Evolutionary conservation across 2,797 vertebrate species (phyloP).

Genomic region (Danio kyathit): DNA sequence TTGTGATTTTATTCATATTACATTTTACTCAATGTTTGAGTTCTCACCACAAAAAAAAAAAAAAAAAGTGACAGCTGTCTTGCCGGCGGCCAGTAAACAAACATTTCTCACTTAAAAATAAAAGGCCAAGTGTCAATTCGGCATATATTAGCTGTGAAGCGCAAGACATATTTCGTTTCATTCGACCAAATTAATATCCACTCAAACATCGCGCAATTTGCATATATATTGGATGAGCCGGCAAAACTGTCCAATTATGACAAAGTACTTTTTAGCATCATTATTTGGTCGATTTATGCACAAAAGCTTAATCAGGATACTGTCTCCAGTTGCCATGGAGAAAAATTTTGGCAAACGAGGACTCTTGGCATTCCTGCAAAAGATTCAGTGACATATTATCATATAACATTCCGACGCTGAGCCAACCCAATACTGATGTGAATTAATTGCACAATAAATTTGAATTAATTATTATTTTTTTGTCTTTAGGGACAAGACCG

Average conservation of each 20-base stretch:
- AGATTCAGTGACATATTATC: constrained; percentile 49
- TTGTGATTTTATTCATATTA: not conserved
- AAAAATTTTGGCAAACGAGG: constrained; percentile 33
- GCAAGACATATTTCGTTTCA: constrained; percentile 36
- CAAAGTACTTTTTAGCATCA: constrained; percentile 35
- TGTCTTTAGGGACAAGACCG: constrained; percentile 50
- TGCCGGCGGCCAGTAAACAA: not conserved
- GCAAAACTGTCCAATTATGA: constrained; percentile 44
- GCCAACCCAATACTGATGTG: constrained; percentile 23
- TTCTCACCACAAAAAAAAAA: no score
- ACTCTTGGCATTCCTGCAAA: constrained; percentile 33
- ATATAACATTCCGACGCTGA: constrained; percentile 30
- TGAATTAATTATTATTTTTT: constrained; percentile 48
- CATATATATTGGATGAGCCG: constrained; percentile 45
- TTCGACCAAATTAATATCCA: constrained; percentile 36
- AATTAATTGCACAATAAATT: constrained; percentile 53
- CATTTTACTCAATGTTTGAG: not conserved
- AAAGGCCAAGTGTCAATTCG: constrained; percentile 36
- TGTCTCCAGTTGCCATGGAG: constrained; percentile 46
- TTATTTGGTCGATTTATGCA: constrained; percentile 45
- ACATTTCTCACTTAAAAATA: constrained; percentile 35
- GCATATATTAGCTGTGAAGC: constrained; percentile 28
- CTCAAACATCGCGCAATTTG: constrained; percentile 37
- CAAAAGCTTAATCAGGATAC: constrained; percentile 35
- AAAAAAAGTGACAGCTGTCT: not conserved